Evolutionary conservation across 2,797 vertebrate genomes (phyloP), one percentile per base, ranked within the genome.

Genomic region (Heliangelus exortis): DNA sequence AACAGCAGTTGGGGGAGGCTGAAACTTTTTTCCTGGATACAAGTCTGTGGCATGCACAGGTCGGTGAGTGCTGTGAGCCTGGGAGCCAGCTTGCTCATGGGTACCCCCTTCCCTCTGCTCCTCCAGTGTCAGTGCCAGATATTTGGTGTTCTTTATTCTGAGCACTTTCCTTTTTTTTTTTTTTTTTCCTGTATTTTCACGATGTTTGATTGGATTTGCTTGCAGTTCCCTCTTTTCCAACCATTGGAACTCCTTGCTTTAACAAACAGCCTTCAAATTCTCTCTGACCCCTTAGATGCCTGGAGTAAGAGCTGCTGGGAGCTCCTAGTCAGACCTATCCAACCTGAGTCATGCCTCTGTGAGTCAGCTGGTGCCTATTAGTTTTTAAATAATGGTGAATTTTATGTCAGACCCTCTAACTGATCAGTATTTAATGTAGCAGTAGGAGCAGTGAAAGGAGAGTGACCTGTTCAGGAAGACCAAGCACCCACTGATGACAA

Each of bases 311-410:
- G 28, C 31, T 90, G 41, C 69, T 95, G 68, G 45, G 31, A 8
- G 4, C n/a, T 79, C 5, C 66, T 55, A 16, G 16, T 51, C n/a
- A 58, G 33, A 77, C 9, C 25, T 61, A 9, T 28, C 48, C 29
- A 45, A 54, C 2, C 4, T 1, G 4, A 73, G 73, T 13, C 0
- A 0, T 25, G 25, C 4, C 18, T 25, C n/a, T 94, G 15, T 0
- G 2, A 39, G 50, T 43, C 33, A 72, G 22, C 10, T 71, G 39
- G 67, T 57, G 68, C 22, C 41, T 88, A 36, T 83, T 68, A 85
- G 41, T 20, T 65, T 16, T 3, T 34, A 61, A 34, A 75, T 50
- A 81, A 33, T 23, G 16, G 5, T 20, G 16, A 86, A 55, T 14
- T 80, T 2, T 58, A 90, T 69, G 10, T 69, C 39, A 91, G 43